Base-by-base conservation (phyloP, 2,888 invertebrate species). In the Leptinotarsa haldemani region DNA sequence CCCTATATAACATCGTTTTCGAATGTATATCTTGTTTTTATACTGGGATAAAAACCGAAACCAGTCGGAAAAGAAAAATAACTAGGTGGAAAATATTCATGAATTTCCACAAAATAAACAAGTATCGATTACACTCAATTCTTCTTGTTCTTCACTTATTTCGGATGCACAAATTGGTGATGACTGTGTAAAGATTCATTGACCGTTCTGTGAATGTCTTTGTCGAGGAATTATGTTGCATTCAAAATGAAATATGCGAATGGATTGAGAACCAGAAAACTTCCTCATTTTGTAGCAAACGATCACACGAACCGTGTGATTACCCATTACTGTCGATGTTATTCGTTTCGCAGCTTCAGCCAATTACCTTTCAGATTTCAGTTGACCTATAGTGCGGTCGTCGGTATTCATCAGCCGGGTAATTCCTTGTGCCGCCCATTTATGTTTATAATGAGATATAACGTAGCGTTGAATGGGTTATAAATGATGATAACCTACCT, bases 321-420 rank as follows among this genome's bases (percentile, higher is more conserved):
- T 56, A 56, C 3, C 25, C 25, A 56, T 56, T 56, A 56, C 56
- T 56, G 22, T 56, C 56, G 56, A 4, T 56, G 22, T 20, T 56
- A 22, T 22, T 56, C 22, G 20, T 20, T 56, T 56, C 22, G 56
- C 56, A 56, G 20, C 56, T 56, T 12, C 56, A 56, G 56, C 56
- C 56, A 56, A 56, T 56, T 56, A 56, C 56, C 56, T 56, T 56
- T 56, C 13, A 20, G 56, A 56, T 22, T 22, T 56, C 22, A 56
- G 15, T 56, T 56, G 56, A 56, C 56, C 56, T 22, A 20, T 56
- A 56, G 18, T 52, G 52, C 52, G 22, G 22, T 50, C 50, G 50
- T 50, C 40, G 40, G 40, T 40, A 40, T 40, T 40, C n/a, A 52
- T 18, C 52, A 52, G 52, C 18, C 18, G 3, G 25, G 18, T 56